Percentiles rank a stretch among this genome's conserved stretches.
Conservation (phyloP, 2,888 invertebrate genomes). For the Nephrocerus scutellatus region DNA sequence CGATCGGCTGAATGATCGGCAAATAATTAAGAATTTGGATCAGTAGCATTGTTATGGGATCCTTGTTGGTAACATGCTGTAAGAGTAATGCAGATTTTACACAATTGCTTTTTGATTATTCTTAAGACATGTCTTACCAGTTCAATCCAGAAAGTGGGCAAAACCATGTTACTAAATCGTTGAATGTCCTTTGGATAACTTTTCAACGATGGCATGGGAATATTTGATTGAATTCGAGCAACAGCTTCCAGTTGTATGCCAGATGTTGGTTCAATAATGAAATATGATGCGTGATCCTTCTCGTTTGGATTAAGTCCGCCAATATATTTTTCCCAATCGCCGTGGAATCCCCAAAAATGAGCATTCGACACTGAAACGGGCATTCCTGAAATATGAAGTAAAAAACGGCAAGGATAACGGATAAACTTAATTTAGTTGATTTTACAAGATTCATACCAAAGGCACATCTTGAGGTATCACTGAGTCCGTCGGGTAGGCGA, state of each 20-base stretch:
- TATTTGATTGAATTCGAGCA: slow-evolving; percentile 16
- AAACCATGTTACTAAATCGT: slow-evolving; percentile 52
- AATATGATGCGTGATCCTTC: slow-evolving; percentile 57
- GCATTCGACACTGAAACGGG: slow-evolving; percentile 65
- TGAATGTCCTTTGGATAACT: slow-evolving; percentile 19
- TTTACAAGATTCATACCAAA: slow-evolving; percentile 50
- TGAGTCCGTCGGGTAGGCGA: slow-evolving; percentile 52
- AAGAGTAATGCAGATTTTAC: no score
- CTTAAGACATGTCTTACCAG: slow-evolving; percentile 52
- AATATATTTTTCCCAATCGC: slow-evolving; percentile 48
- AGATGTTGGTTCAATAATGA: slow-evolving; percentile 61
- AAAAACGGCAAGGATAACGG: no score
- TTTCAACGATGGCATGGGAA: slow-evolving; percentile 27
- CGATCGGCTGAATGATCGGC: slow-evolving; percentile 17
- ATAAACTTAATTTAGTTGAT: neutral
- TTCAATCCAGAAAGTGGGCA: slow-evolving; percentile 65
- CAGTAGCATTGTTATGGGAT: slow-evolving; percentile 8
- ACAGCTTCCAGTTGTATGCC: slow-evolving; percentile 52
- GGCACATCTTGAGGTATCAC: slow-evolving; percentile 60
- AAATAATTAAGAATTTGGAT: slow-evolving; percentile 13
- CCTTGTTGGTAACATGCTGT: slow-evolving; percentile 9
- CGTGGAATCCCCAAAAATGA: slow-evolving; percentile 55
- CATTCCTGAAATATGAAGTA: slow-evolving; percentile 54
- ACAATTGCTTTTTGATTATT: no score
- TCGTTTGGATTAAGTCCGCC: slow-evolving; percentile 57